Base-by-base conservation (phyloP, 2,797 vertebrate genomes). In the Peromyscus eremicus region DNA sequence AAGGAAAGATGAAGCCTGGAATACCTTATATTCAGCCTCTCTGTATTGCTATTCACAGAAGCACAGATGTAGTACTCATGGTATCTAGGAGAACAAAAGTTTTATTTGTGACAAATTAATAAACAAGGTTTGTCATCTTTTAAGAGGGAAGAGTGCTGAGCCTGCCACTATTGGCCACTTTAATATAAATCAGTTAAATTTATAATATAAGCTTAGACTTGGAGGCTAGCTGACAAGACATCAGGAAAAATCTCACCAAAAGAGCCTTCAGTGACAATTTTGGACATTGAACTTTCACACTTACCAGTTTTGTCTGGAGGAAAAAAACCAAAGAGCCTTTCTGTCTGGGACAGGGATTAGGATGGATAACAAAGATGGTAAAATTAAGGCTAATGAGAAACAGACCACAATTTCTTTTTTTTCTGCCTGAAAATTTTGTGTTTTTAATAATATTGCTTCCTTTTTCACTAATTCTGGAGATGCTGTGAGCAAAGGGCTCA, bases 161-260 rank as follows among this genome's bases (percentile, higher is more conserved):
- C 29, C 34, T 80, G 73, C 62, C 93, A 37, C 27, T 46, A 7
- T 83, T 71, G 80, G 55, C 29, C 55, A 6, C 27, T 86, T 90
- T 94, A 34, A 84, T 66, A 81, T n/a, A 91, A 77, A 79, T 80
- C 64, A 90, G 95, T 95, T 96, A 37, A 82, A 89, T 96, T 95
- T 94, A 43, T 43, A 96, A 82, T 96, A 75, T 92, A 80, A 80
- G 1, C 81, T 37, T 46, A 87, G 80, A 80, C 43, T 81, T 46
- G 57, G 84, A 81, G 49, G 89, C 46, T 91, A 97, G 37, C n/a
- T 70, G 93, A 84, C 23, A 52, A 34, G 76, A 64, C 29, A 71
- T 94, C 85, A 96, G 93, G 64, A 83, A 55, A 13, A 27, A 0
- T n/a, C 46, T 64, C 55, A 57, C 23, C 46, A 87, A 89, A 62